Conservation (phyloP, 1,140 invertebrate species). For the Dolichoris vasculosae region DNA sequence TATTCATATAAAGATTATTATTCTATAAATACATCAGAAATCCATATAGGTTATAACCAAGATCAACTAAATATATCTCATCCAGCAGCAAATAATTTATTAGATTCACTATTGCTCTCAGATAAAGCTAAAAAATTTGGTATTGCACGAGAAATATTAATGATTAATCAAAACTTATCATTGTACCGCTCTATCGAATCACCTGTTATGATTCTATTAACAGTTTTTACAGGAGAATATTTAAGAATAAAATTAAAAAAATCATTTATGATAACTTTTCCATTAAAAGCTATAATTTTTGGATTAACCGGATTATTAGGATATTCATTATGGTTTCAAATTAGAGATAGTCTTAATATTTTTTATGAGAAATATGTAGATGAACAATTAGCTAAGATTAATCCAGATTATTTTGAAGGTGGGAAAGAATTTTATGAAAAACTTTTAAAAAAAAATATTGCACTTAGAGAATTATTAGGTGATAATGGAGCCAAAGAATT, state of each 20-base stretch:
- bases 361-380: conserved; percentile 79
- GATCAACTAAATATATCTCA: conserved; percentile 77
- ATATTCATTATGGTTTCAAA: conserved; percentile 74
- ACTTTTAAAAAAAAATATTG: conserved; percentile 82
- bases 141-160: conserved; percentile 82
- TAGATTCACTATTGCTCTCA: conserved; percentile 80
- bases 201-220: conserved; percentile 74
- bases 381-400: conserved; percentile 76
- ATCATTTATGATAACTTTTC: conserved; percentile 65
- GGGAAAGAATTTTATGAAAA: conserved; percentile 86
- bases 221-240: conserved; percentile 70
- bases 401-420: conserved; percentile 79
- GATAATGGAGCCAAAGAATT: conserved; percentile 76
- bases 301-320: conserved; percentile 22
- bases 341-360: conserved; percentile 79
- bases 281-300: conserved; percentile 57
- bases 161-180: conserved; percentile 76
- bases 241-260: conserved; percentile 69
- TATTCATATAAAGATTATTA: conserved; percentile 74
- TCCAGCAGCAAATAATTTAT: conserved; percentile 77
- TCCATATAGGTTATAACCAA: conserved; percentile 72
- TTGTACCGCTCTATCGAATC: conserved; percentile 54
- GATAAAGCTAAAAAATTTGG: conserved; percentile 86
- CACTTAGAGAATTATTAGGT: conserved; percentile 80
- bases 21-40: conserved; percentile 74